Evolutionary conservation across 2,888 invertebrate species (phyloP).

Genomic region (Lasius platythorax): DNA sequence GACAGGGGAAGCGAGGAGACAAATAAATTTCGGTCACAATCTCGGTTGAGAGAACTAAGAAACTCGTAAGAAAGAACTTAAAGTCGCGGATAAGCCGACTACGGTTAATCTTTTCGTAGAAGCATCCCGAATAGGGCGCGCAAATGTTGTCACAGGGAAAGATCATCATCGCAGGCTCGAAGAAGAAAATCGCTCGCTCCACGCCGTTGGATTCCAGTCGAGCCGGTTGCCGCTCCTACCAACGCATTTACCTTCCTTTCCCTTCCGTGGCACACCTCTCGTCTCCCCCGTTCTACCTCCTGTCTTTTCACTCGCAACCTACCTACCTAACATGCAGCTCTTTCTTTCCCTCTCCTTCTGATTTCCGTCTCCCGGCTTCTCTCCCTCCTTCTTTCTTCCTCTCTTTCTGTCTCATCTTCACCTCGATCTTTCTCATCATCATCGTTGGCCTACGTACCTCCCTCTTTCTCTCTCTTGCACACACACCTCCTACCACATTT

Average conservation of each 20-base stretch:
- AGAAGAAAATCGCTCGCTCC: slow-evolving; percentile 72
- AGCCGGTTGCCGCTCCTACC: slow-evolving; percentile 84
- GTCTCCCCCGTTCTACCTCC: slow-evolving; percentile 54
- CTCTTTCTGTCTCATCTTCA: slow-evolving; percentile 32
- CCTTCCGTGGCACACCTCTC: slow-evolving; percentile 60
- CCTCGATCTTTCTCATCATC: slow-evolving; percentile 34
- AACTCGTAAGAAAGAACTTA: background rate
- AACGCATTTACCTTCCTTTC: slow-evolving; percentile 80
- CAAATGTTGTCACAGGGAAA: slow-evolving; percentile 38
- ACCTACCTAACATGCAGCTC: slow-evolving; percentile 42
- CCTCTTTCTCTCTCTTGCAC: slow-evolving; percentile 7
- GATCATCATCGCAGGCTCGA: slow-evolving; percentile 44
- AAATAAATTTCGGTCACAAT: background rate
- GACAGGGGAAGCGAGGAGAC: background rate
- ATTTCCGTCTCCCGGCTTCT: background rate
- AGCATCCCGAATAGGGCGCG: background rate
- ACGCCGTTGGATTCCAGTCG: slow-evolving; percentile 84
- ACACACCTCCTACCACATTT: background rate
- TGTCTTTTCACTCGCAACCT: slow-evolving; percentile 54
- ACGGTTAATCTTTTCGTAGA: background rate
- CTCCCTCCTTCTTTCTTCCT: slow-evolving; percentile 20
- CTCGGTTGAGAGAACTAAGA: background rate
- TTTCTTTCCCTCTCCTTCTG: slow-evolving; percentile 12
- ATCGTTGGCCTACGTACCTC: slow-evolving; percentile 1
- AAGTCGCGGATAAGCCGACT: background rate